These are phyloP conservation scores for Agrenia bidenticulata DNA, from an alignment of 2,888 invertebrate genomes.

Conservation along the genomic window DNA sequence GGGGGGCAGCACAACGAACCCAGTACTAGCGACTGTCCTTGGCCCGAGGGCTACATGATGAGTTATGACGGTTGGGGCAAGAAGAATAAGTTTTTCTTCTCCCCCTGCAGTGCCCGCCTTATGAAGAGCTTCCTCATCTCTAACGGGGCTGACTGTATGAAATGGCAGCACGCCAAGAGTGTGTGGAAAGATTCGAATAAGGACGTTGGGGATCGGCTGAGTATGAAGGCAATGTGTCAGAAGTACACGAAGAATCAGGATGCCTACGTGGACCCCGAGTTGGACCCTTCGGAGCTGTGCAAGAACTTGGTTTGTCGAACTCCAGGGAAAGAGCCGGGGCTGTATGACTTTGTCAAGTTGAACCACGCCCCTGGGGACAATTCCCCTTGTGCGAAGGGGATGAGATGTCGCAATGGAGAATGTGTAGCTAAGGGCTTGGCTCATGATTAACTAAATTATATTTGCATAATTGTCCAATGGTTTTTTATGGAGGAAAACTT, in stretches of 20 bases:
- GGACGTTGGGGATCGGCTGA: slow-evolving; percentile 27
- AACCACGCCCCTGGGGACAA: slow-evolving; percentile 39
- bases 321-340: slow-evolving; percentile 24
- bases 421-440: slow-evolving; percentile 23
- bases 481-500: no score
- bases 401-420: slow-evolving; percentile 31
- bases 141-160: slow-evolving; percentile 16
- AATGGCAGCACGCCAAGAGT: no score
- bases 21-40: slow-evolving; percentile 32
- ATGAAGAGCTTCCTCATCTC: slow-evolving; percentile 38
- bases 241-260: slow-evolving; percentile 25
- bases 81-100: slow-evolving; percentile 45
- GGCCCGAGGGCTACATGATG: slow-evolving; percentile 47
- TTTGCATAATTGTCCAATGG: no score
- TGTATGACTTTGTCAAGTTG: slow-evolving; percentile 17
- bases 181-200: slow-evolving; percentile 6
- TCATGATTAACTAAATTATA: no score
- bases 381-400: slow-evolving; percentile 31
- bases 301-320: slow-evolving; percentile 35
- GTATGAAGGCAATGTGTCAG: slow-evolving; percentile 28
- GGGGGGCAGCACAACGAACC: no score
- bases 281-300: slow-evolving; percentile 25
- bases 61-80: slow-evolving; percentile 43
- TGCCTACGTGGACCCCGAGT: slow-evolving; percentile 28
- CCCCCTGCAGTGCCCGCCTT: slow-evolving; percentile 35